Evolutionary conservation across 2,797 vertebrate genomes (phyloP).

Genomic region (Xiphophorus birchmanni): DNA sequence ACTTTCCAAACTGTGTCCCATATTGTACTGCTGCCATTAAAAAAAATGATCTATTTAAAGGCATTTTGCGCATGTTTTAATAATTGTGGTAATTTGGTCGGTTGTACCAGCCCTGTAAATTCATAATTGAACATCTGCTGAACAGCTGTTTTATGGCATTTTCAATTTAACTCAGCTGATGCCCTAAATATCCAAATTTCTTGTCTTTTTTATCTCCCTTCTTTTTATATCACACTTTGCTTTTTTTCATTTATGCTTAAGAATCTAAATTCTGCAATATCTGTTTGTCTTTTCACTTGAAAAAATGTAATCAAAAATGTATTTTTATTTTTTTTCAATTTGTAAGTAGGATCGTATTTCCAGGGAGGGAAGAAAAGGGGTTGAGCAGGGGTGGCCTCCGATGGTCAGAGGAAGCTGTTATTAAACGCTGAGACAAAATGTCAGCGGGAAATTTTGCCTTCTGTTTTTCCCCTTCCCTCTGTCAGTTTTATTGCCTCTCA

Average conservation of each 20-base stretch:
- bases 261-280: background rate
- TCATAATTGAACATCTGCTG: background rate
- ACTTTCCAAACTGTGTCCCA: background rate
- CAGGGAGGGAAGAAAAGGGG: constrained; percentile 21
- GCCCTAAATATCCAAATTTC: background rate
- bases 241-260: background rate
- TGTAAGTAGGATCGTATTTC: constrained; percentile 49
- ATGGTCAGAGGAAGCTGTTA: constrained; percentile 37
- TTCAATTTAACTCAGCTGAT: background rate
- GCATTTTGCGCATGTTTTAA: background rate
- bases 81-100: background rate
- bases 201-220: background rate
- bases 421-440: constrained; percentile 51
- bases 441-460: constrained; percentile 43
- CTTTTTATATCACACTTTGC: background rate
- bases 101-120: background rate
- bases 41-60: background rate
- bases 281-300: background rate
- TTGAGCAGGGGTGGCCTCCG: constrained; percentile 30
- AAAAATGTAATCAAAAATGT: constrained; percentile 41
- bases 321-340: constrained; percentile 14
- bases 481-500: constrained; percentile 32
- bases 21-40: background rate
- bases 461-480: constrained; percentile 21
- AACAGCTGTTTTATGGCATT: background rate